A percentile compares a stretch with the other conserved stretches of the same genome.
Conservation (phyloP, 2,797 vertebrate genomes). For the Brachymystax lenok region DNA sequence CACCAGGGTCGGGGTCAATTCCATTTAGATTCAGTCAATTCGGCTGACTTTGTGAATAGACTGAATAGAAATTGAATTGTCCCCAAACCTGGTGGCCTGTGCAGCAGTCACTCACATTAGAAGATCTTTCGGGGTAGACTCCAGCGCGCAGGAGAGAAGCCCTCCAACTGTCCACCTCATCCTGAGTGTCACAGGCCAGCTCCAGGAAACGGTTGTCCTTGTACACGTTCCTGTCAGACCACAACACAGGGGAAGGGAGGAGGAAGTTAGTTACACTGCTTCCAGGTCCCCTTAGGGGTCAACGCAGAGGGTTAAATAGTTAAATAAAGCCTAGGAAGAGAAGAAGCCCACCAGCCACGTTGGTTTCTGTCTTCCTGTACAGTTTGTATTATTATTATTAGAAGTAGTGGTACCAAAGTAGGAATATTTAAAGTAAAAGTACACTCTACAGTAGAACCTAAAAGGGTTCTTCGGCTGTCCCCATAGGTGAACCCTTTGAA, state of each 20-base stretch:
- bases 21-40: background rate
- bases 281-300: background rate
- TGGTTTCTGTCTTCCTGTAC: conserved; percentile 27
- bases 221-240: conserved; percentile 87
- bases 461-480: too few relatives aligned
- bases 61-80: background rate
- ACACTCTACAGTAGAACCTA: background rate
- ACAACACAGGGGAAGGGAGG: background rate
- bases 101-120: conserved; percentile 72
- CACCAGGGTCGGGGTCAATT: background rate
- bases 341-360: conserved; percentile 12
- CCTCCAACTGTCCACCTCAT: conserved; percentile 98
- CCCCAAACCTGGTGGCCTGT: background rate
- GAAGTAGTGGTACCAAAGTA: background rate
- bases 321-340: conserved; percentile 39
- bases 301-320: conserved; percentile 14
- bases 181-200: conserved; percentile 93
- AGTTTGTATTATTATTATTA: background rate
- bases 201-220: conserved; percentile 97
- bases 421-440: background rate
- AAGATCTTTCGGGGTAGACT: conserved; percentile 87
- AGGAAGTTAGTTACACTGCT: background rate
- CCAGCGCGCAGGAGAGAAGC: conserved; percentile 93
- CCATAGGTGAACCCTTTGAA: too few relatives aligned
- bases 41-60: background rate